phyloP scores from a whole-genome alignment of 2,888 invertebrate genomes.

The Spicauda simplicius region DNA sequence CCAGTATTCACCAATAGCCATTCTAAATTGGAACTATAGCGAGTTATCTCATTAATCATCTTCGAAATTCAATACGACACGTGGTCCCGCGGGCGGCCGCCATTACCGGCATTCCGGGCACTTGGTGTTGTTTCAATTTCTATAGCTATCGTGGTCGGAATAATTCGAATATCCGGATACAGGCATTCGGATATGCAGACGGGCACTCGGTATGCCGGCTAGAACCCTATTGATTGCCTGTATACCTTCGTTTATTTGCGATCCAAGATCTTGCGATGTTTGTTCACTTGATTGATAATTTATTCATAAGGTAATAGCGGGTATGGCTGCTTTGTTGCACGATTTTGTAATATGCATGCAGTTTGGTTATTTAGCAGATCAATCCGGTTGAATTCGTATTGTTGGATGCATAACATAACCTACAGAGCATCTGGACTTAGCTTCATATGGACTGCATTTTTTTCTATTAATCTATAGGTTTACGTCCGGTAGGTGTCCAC shows the following conservation, averaged over 20 bases:
- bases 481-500: too few relatives aligned
- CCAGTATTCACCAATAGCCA: conserved; percentile 24
- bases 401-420: too few relatives aligned
- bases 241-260: conserved; percentile 46
- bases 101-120: conserved; percentile 67
- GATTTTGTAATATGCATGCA: background rate
- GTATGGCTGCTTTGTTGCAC: conserved; percentile 1
- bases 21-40: conserved; percentile 48
- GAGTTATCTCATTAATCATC: conserved; percentile 71
- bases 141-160: conserved; percentile 60
- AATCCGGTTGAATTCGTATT: too few relatives aligned
- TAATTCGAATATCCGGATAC: conserved; percentile 71
- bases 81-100: conserved; percentile 54
- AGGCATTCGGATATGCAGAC: conserved; percentile 77
- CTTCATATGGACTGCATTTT: too few relatives aligned
- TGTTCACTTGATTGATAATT: conserved; percentile 38
- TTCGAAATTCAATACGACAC: conserved; percentile 82
- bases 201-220: conserved; percentile 62
- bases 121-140: conserved; percentile 74
- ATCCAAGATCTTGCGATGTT: conserved; percentile 52
- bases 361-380: background rate
- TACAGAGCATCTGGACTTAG: too few relatives aligned
- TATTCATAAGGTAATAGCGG: conserved; percentile 26
- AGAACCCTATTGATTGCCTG: conserved; percentile 50
- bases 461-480: too few relatives aligned